A percentile compares a stretch with the other conserved stretches of the same genome.
Conservation (phyloP, 1,140 invertebrate genomes). For the Chlorops oryzae region DNA sequence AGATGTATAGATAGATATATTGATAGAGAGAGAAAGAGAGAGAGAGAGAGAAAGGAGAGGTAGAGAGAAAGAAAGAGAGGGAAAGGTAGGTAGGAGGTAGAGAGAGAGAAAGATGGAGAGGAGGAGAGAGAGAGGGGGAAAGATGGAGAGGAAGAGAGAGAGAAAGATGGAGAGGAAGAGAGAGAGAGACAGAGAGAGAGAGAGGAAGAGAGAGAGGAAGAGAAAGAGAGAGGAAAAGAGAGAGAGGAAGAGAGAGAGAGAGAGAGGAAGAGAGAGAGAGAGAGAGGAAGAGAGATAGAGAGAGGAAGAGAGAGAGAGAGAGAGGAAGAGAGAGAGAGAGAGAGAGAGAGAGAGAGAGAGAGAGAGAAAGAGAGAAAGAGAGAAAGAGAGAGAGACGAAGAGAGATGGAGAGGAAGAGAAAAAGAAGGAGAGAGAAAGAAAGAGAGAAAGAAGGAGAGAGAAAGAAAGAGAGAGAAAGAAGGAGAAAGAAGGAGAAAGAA, state of each 20-base stretch:
- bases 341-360: neutral
- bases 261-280: neutral
- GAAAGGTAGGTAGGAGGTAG: neutral
- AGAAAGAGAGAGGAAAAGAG: neutral
- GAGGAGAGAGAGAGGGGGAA: too few species aligned
- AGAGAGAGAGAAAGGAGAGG: neutral
- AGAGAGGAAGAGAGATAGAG: neutral
- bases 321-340: slow-evolving; percentile 2
- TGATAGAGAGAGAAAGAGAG: neutral
- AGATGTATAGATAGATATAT: neutral
- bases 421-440: too few species aligned
- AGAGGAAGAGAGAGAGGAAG: too few species aligned
- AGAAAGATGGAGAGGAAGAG: neutral
- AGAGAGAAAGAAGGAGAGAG: neutral
- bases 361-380: slow-evolving; percentile 9
- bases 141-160: neutral
- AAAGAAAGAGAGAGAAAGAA: neutral
- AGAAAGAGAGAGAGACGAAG: too few species aligned
- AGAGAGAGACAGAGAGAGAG: slow-evolving; percentile 4
- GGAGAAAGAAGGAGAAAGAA: slow-evolving; percentile 1
- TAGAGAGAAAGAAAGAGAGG: neutral
- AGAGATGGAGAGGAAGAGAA: too few species aligned
- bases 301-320: neutral
- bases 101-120: neutral
- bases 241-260: neutral